A percentile compares a stretch with the other conserved stretches of the same genome.
Evolutionary conservation across 2,797 vertebrate genomes (phyloP).

Genomic region (Acrocephalus scirpaceus): DNA sequence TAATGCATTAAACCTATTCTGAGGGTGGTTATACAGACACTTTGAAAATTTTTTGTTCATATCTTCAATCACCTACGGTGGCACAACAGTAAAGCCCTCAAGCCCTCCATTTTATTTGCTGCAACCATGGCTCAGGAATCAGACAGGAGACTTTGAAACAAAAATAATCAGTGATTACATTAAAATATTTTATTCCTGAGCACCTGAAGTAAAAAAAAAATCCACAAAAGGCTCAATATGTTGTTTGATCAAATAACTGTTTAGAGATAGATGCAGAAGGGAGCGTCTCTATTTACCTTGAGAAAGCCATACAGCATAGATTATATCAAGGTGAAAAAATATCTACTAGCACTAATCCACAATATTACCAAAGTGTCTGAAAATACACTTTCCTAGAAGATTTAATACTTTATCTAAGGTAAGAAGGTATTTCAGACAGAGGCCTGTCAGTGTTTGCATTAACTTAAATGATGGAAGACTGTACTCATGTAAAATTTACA

Average conservation of each 20-base stretch:
- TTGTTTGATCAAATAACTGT: not conserved
- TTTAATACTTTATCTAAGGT: not conserved
- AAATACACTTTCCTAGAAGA: not conserved
- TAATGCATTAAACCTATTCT: not conserved
- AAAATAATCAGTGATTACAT: not conserved
- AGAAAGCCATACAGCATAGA: not conserved
- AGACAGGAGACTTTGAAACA: not conserved
- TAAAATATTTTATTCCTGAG: not conserved
- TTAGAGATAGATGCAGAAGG: not conserved
- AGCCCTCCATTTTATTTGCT: not conserved
- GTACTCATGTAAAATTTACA: not conserved
- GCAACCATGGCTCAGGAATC: not conserved
- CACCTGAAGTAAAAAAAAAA: not conserved
- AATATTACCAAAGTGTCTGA: not conserved
- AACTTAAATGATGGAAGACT: conserved; percentile 20
- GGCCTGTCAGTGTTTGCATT: not conserved
- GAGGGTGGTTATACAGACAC: not conserved
- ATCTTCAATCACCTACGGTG: not conserved
- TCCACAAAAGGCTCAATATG: not conserved
- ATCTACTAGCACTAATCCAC: not conserved
- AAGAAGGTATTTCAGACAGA: not conserved
- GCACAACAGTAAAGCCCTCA: not conserved
- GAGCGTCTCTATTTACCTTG: not conserved
- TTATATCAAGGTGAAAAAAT: not conserved
- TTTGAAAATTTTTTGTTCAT: not conserved